These are phyloP conservation scores for Australoheros facetus DNA, from an alignment of 2,797 vertebrate genomes.

Conservation along the genomic window DNA sequence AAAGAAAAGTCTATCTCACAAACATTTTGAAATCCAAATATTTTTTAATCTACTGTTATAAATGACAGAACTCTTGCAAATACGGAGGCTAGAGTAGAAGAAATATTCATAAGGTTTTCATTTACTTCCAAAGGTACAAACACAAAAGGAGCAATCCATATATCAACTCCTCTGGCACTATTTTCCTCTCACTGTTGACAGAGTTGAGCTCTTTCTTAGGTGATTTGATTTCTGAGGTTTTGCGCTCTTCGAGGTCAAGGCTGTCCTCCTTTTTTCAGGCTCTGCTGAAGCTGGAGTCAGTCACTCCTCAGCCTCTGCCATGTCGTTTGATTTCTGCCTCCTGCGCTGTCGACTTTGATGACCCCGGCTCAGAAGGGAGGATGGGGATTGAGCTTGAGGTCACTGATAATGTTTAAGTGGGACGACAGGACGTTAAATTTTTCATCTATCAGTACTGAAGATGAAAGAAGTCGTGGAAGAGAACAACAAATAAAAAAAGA, in stretches of 20 bases:
- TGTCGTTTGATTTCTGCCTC: constrained; percentile 50
- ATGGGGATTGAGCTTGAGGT: constrained; percentile 54
- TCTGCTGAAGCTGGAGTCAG: constrained; percentile 30
- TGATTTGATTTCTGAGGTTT: constrained; percentile 36
- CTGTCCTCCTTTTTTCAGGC: constrained; percentile 47
- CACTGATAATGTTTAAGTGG: constrained; percentile 67
- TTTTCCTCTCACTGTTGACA: constrained; percentile 35
- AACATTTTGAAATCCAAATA: not conserved
- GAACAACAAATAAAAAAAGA: constrained; percentile 17
- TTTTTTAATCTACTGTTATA: not conserved
- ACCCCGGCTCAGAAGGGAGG: constrained; percentile 56
- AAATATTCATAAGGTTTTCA: constrained; percentile 13
- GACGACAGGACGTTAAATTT: constrained; percentile 55
- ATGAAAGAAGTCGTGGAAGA: constrained; percentile 58
- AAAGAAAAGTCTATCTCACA: not conserved
- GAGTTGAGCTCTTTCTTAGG: constrained; percentile 12
- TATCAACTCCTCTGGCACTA: constrained; percentile 17
- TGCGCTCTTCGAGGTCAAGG: constrained; percentile 54
- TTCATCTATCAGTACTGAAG: constrained; percentile 54
- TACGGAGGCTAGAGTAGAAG: not conserved
- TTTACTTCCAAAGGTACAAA: not conserved
- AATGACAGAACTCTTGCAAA: not conserved
- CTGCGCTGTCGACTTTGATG: constrained; percentile 33
- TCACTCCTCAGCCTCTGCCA: constrained; percentile 49
- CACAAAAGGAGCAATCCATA: not conserved